Evolutionary conservation across 1,140 invertebrate species (phyloP).

Genomic region (Pseudomyrmex flavicornis): DNA sequence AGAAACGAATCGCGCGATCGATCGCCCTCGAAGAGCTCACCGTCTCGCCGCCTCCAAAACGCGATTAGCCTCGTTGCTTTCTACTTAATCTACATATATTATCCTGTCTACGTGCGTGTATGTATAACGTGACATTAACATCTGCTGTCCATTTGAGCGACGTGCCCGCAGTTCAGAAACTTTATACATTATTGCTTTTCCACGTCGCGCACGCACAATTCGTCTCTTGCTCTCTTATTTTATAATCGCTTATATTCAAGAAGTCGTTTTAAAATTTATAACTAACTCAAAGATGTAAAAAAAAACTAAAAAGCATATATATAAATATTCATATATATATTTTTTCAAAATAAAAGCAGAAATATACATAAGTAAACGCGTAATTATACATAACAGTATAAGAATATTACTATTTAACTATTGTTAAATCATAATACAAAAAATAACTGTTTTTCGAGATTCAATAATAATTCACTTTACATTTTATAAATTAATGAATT

Average conservation of each 20-base stretch:
- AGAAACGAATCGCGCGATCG: neutral
- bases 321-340: too few relatives aligned
- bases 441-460: neutral
- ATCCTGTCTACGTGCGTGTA: constrained; percentile 65
- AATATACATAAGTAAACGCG: neutral
- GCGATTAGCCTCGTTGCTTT: constrained; percentile 23
- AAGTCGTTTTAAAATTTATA: constrained; percentile 3
- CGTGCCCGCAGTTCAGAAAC: constrained; percentile 81
- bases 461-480: neutral
- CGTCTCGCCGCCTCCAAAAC: constrained; percentile 27
- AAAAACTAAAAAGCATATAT: too few relatives aligned
- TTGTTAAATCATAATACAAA: neutral
- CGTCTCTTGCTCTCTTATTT: constrained; percentile 48
- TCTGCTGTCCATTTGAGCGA: constrained; percentile 75
- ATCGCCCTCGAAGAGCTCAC: constrained; percentile 38
- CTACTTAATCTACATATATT: constrained; percentile 61
- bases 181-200: constrained; percentile 85
- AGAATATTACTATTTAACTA: neutral
- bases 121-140: constrained; percentile 79
- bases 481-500: neutral
- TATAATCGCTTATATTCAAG: neutral
- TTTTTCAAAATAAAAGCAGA: too few relatives aligned
- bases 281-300: neutral
- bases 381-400: constrained; percentile 1
- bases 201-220: constrained; percentile 75